Percentiles rank a stretch among this genome's conserved stretches.
Conservation (phyloP, 2,888 invertebrate species). For the Caenorhabditis wallacei region DNA sequence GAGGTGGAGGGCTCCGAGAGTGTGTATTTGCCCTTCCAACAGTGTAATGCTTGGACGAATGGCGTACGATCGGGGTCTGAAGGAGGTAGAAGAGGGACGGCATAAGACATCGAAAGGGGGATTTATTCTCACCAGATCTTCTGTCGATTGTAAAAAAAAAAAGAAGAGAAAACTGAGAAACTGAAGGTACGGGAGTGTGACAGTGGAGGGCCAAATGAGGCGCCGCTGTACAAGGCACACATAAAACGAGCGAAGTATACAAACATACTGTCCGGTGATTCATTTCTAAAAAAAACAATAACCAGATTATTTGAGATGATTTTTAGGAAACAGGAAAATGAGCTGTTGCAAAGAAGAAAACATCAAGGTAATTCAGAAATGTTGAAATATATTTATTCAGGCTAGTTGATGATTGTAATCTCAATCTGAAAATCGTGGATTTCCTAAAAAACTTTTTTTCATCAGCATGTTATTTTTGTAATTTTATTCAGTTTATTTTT, state of each 20-base stretch:
- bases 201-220: slow-evolving; percentile 43
- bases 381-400: no score
- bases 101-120: slow-evolving; percentile 11
- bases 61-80: slow-evolving; percentile 52
- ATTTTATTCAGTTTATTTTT: no score
- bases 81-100: neutral
- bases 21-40: slow-evolving; percentile 64
- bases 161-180: slow-evolving; percentile 14
- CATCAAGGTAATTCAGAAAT: no score
- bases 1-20: slow-evolving; percentile 38
- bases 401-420: no score
- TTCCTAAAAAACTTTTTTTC: no score
- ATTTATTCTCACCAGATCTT: slow-evolving; percentile 52
- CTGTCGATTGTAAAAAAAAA: slow-evolving; percentile 23
- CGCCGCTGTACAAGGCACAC: slow-evolving; percentile 38
- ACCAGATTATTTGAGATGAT: neutral
- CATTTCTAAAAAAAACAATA: slow-evolving; percentile 41
- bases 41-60: slow-evolving; percentile 63
- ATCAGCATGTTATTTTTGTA: no score
- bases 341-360: no score
- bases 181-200: slow-evolving; percentile 44
- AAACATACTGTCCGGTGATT: slow-evolving; percentile 45
- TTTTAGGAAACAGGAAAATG: neutral
- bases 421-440: no score
- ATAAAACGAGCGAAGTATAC: slow-evolving; percentile 36